A percentile compares a stretch with the other conserved stretches of the same genome.
Conservation (phyloP, 2,888 invertebrate genomes). For the Xestobium rufovillosum region DNA sequence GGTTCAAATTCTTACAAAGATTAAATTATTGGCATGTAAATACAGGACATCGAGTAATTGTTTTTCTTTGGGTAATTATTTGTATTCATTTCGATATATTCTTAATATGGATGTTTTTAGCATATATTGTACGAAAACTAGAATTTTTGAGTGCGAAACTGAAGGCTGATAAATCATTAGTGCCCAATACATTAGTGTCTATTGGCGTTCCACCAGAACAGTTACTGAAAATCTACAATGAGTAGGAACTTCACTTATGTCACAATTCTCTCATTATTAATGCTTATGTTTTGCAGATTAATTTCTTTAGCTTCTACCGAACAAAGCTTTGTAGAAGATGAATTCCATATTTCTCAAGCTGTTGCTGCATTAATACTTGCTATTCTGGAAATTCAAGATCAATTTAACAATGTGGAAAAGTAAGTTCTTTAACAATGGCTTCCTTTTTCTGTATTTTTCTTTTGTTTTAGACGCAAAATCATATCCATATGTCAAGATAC, state of each 20-base stretch:
- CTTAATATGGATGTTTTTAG: conserved; percentile 43
- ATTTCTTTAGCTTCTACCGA: conserved; percentile 17
- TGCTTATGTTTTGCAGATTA: conserved; percentile 23
- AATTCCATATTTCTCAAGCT: conserved; percentile 75
- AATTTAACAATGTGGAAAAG: conserved; percentile 48
- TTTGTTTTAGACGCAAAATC: conserved; percentile 54
- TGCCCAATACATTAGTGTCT: conserved; percentile 67
- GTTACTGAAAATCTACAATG: conserved; percentile 76
- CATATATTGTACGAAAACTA: conserved; percentile 69
- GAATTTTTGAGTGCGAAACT: conserved; percentile 71
- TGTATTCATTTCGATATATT: conserved; percentile 7
- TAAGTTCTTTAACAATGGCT: conserved; percentile 28
- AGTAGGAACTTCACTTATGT: conserved; percentile 44
- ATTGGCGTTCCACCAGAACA: conserved; percentile 71
- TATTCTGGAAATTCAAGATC: conserved; percentile 57
- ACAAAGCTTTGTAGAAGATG: conserved; percentile 75
- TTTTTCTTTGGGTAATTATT: conserved; percentile 70
- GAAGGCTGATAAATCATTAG: conserved; percentile 63
- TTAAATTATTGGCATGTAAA: conserved; percentile 67
- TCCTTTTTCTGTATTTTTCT: conserved; percentile 12
- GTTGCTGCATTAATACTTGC: conserved; percentile 64
- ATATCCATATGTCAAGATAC: conserved; percentile 65
- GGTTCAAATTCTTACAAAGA: conserved; percentile 64
- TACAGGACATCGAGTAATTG: conserved; percentile 78
- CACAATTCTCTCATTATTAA: conserved; percentile 3